Conservation (phyloP, 2,797 vertebrate genomes). For the Lutjanus campechanus region DNA sequence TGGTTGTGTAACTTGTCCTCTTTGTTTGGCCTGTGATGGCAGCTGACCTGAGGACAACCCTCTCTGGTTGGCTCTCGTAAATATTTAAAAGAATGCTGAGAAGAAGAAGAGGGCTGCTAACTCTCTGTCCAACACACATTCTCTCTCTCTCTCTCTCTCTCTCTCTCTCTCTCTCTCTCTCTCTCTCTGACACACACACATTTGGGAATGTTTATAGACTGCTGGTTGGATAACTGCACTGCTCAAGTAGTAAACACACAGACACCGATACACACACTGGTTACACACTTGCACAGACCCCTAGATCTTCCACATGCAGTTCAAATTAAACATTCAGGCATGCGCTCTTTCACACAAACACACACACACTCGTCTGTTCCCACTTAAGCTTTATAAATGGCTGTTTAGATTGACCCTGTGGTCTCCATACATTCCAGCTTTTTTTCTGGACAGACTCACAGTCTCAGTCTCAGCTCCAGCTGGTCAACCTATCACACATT, state of each 20-base stretch:
- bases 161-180: no score
- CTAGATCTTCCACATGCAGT: not conserved
- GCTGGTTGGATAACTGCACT: not conserved
- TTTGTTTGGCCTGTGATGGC: not conserved
- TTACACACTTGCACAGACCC: not conserved
- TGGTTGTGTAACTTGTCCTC: conserved; percentile 20
- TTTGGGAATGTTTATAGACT: conserved; percentile 24
- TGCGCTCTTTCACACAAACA: not conserved
- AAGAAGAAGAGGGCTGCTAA: not conserved
- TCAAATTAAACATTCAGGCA: not conserved
- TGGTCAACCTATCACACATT: not conserved
- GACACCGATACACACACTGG: not conserved
- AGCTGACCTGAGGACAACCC: conserved; percentile 31
- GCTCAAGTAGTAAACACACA: conserved; percentile 5
- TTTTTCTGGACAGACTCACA: conserved; percentile 13
- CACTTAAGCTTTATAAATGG: conserved; percentile 38
- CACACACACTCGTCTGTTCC: conserved; percentile 16
- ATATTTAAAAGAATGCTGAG: conserved; percentile 31
- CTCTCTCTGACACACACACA: not conserved
- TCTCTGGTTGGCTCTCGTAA: conserved; percentile 11
- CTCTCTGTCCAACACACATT: not conserved
- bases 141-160: no score
- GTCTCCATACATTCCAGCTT: conserved; percentile 39
- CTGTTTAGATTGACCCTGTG: conserved; percentile 43
- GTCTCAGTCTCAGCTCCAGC: conserved; percentile 6